phyloP scores from a whole-genome alignment of 2,888 invertebrate species.

The Calameuta filiformis region DNA sequence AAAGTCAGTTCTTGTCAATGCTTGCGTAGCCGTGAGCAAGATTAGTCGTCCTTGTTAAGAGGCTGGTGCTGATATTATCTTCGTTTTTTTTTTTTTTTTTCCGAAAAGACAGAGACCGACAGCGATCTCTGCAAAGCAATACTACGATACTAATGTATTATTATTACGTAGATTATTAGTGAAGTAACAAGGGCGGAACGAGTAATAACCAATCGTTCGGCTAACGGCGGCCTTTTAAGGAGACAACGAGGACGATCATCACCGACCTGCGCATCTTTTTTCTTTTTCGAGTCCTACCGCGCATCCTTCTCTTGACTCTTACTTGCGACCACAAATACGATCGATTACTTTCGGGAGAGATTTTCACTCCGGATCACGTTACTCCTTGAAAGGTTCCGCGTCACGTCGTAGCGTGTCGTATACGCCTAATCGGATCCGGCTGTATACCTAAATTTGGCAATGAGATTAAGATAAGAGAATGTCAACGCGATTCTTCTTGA shows the following conservation, averaged over 20 bases:
- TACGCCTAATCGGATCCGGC: too few species aligned
- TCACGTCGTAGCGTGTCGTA: too few species aligned
- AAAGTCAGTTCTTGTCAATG: constrained; percentile 54
- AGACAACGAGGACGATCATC: constrained; percentile 8
- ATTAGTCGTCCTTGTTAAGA: constrained; percentile 42
- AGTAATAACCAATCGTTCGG: too few species aligned
- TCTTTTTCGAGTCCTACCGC: too few species aligned
- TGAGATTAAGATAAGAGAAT: too few species aligned
- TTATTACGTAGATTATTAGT: constrained; percentile 31
- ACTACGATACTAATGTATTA: constrained; percentile 21
- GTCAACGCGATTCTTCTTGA: too few species aligned
- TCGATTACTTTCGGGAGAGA: too few species aligned
- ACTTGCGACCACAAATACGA: too few species aligned
- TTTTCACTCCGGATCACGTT: background rate
- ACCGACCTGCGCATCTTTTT: too few species aligned
- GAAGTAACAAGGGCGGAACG: too few species aligned
- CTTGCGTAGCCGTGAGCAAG: constrained; percentile 38
- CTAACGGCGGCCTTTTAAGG: constrained; percentile 31
- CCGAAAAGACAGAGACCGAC: constrained; percentile 23
- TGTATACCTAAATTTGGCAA: too few species aligned
- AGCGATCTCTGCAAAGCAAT: constrained; percentile 38
- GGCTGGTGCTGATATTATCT: constrained; percentile 46
- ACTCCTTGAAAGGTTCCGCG: constrained; percentile 29
- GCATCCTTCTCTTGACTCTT: too few species aligned
- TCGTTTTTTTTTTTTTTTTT: constrained; percentile 25